Conservation (phyloP, 2,797 vertebrate genomes). For the Rhynchonycteris naso region DNA sequence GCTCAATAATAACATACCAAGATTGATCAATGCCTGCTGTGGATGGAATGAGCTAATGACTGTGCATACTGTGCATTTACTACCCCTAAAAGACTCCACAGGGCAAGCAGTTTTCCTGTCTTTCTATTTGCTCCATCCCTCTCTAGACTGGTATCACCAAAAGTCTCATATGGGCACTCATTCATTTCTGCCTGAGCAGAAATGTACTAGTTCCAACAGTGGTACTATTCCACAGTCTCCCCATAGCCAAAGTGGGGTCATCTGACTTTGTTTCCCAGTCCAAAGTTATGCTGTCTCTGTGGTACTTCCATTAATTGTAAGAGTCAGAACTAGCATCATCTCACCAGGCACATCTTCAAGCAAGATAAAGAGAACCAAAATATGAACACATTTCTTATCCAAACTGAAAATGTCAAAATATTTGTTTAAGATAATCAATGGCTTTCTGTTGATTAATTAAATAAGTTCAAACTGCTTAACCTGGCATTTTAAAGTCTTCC, state of each 20-base stretch:
- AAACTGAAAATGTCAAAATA: constrained; percentile 46
- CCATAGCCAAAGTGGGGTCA: background rate
- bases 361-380: background rate
- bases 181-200: background rate
- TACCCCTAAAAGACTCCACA: background rate
- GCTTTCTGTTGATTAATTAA: constrained; percentile 27
- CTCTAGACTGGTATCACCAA: background rate
- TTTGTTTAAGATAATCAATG: background rate
- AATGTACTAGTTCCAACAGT: background rate
- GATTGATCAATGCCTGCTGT: background rate
- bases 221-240: background rate
- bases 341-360: background rate
- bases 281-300: background rate
- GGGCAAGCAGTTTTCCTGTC: background rate
- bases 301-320: background rate
- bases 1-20: background rate
- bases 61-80: background rate
- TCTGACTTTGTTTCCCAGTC: background rate
- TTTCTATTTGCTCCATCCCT: background rate
- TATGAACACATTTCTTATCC: background rate
- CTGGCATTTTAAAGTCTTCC: constrained; percentile 39
- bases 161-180: background rate
- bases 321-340: constrained; percentile 1
- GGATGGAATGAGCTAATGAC: background rate
- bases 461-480: background rate